These are phyloP conservation scores for Sturnira hondurensis DNA, from an alignment of 2,113 vertebrate genomes.

Conservation along the genomic window DNA sequence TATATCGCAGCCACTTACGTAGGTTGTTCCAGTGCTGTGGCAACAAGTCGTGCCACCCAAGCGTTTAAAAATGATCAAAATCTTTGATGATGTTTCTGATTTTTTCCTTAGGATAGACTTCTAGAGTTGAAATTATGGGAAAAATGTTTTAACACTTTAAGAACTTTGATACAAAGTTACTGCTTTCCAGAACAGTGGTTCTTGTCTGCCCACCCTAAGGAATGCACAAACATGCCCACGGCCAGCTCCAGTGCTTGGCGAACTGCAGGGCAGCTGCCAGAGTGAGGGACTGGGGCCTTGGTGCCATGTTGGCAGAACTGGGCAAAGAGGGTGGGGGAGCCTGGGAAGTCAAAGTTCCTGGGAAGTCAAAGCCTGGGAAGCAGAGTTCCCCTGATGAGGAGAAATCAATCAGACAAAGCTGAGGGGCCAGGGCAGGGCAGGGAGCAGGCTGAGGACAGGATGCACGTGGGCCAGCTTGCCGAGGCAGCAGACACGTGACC, in stretches of 20 bases:
- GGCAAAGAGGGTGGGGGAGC: neutral
- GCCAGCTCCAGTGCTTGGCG: neutral
- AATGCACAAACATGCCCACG: neutral
- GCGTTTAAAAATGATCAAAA: neutral
- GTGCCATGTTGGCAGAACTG: neutral
- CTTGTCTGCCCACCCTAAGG: neutral
- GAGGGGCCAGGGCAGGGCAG: neutral
- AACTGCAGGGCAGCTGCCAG: neutral
- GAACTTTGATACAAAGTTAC: neutral
- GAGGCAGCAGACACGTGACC: neutral
- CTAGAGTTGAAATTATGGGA: neutral
- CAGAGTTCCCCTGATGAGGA: neutral
- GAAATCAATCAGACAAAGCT: neutral
- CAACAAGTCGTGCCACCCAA: accelerated
- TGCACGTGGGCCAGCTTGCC: neutral
- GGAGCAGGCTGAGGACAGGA: neutral
- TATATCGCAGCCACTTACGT: accelerated
- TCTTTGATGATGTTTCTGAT: neutral
- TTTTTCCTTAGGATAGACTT: neutral
- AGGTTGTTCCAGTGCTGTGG: neutral
- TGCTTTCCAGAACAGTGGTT: neutral
- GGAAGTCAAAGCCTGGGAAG: too few species aligned
- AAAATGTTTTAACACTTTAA: too few species aligned
- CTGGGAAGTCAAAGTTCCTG: too few species aligned
- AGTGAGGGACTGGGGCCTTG: neutral